These are phyloP conservation scores for Leucania comma DNA, from an alignment of 2,888 invertebrate species.

Conservation along the genomic window DNA sequence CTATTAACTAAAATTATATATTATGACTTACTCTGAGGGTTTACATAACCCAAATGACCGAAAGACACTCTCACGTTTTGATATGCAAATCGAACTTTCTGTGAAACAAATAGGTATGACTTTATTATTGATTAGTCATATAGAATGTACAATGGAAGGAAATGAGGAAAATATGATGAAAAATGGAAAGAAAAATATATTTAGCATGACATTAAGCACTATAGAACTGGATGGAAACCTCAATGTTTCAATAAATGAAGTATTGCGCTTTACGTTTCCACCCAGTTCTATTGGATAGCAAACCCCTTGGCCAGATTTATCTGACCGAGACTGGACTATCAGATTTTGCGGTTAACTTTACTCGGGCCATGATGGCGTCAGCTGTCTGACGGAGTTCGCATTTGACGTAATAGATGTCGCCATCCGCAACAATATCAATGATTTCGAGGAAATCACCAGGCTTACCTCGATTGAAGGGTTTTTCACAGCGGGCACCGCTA, in stretches of 20 bases:
- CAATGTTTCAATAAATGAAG: too few relatives aligned
- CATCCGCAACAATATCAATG: not conserved
- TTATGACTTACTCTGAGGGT: constrained; percentile 42
- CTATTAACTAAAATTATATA: not conserved
- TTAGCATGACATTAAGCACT: too few relatives aligned
- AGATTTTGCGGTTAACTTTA: not conserved
- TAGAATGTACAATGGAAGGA: not conserved
- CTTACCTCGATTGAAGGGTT: constrained; percentile 25
- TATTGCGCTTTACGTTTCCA: too few relatives aligned
- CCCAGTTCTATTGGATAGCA: too few relatives aligned
- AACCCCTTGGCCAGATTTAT: too few relatives aligned
- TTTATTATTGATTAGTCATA: not conserved
- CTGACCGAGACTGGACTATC: too few relatives aligned
- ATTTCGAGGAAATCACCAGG: not conserved
- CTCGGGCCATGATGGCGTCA: not conserved
- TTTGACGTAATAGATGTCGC: not conserved
- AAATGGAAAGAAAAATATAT: too few relatives aligned
- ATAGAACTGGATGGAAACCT: not conserved
- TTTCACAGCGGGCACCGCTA: not conserved
- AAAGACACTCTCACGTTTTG: constrained; percentile 36
- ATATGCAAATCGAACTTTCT: constrained; percentile 54
- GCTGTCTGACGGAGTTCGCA: not conserved
- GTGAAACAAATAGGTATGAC: constrained; percentile 9
- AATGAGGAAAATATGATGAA: not conserved
- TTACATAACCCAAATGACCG: constrained; percentile 7